phyloP scores from a whole-genome alignment of 2,888 invertebrate genomes.

The Prosapia bicincta region DNA sequence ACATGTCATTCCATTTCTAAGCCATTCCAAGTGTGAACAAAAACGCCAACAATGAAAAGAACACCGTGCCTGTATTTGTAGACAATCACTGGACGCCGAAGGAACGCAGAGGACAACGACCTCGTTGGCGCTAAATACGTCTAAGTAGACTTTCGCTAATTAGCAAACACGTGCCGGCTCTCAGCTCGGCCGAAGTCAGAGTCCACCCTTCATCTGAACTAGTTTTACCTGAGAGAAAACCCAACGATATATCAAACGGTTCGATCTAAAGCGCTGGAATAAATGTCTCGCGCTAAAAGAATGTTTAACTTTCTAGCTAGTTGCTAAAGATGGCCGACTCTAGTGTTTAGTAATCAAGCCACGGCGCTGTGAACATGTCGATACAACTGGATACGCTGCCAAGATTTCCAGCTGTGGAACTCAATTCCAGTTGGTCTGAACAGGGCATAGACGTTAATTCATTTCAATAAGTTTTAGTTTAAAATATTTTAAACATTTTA shows the following conservation, averaged over 20 bases:
- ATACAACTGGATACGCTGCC: not conserved
- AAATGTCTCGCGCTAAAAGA: not conserved
- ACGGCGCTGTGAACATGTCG: not conserved
- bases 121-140: not conserved
- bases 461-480: no score
- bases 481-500: no score
- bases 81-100: no score
- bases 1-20: no score
- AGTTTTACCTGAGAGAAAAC: not conserved
- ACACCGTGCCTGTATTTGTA: no score
- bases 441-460: no score
- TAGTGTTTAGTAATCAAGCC: not conserved
- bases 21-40: no score
- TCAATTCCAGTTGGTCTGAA: no score
- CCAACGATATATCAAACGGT: not conserved
- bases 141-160: not conserved
- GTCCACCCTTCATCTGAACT: not conserved
- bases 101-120: not conserved
- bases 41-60: no score
- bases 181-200: not conserved
- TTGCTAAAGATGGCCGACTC: not conserved
- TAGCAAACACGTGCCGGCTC: not conserved
- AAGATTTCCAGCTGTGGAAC: not conserved
- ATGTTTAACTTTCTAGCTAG: not conserved
- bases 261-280: not conserved